Percentiles rank a stretch among this genome's conserved stretches.
These are phyloP conservation scores for Calliphora vomitoria DNA, from an alignment of 2,888 invertebrate genomes.

Conservation along the genomic window DNA sequence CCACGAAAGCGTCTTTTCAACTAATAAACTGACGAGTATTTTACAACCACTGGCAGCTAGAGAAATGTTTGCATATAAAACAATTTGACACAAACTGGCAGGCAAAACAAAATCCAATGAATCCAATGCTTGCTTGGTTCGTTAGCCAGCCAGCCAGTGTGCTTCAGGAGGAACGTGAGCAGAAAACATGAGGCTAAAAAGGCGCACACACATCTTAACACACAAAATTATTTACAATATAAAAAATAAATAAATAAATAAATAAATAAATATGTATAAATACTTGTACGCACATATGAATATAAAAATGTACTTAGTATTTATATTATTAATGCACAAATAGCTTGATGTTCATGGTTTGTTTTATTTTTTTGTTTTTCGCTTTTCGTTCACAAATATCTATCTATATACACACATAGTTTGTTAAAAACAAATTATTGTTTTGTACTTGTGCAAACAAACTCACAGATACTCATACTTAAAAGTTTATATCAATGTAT, in stretches of 20 bases:
- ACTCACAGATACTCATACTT: background rate
- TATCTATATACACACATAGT: background rate
- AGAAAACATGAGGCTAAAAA: constrained; percentile 61
- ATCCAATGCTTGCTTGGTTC: constrained; percentile 19
- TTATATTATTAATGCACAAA: constrained; percentile 52
- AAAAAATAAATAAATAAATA: too few species aligned
- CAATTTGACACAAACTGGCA: constrained; percentile 41
- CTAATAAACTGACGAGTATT: constrained; percentile 55
- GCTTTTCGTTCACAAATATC: background rate
- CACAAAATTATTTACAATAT: background rate
- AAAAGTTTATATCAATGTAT: too few species aligned
- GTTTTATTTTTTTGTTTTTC: too few species aligned
- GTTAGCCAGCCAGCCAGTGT: constrained; percentile 31
- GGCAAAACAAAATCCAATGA: constrained; percentile 46
- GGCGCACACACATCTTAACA: background rate
- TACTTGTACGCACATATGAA: background rate
- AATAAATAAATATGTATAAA: background rate
- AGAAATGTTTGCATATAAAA: constrained; percentile 50
- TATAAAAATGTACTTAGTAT: constrained; percentile 27
- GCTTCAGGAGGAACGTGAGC: constrained; percentile 68
- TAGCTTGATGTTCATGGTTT: constrained; percentile 58
- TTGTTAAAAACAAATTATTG: constrained; percentile 42
- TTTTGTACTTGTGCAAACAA: background rate
- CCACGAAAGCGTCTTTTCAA: constrained; percentile 63
- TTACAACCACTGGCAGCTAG: constrained; percentile 57